These are phyloP conservation scores for Cirrhinus molitorella DNA, from an alignment of 2,797 vertebrate genomes.

Conservation along the genomic window DNA sequence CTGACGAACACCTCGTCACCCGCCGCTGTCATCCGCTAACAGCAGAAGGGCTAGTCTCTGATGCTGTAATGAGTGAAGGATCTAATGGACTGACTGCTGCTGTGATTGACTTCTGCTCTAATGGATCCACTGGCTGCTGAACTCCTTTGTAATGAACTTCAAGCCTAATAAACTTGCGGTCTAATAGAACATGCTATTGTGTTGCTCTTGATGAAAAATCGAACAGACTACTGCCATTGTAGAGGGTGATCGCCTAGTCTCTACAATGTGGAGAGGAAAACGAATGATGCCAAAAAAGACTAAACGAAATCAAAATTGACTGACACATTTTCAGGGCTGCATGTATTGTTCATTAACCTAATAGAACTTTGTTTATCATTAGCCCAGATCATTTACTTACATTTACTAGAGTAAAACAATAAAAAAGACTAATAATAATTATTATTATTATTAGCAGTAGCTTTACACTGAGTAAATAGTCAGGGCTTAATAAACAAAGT, in stretches of 20 bases:
- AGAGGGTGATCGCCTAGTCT: neutral
- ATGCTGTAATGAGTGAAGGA: conserved; percentile 31
- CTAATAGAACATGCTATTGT: conserved; percentile 23
- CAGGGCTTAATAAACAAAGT: too few relatives aligned
- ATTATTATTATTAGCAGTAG: too few relatives aligned
- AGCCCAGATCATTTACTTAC: neutral
- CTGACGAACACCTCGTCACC: neutral
- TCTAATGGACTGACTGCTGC: conserved; percentile 21
- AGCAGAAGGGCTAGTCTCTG: neutral
- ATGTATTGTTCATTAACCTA: neutral
- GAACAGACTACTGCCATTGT: conserved; percentile 24
- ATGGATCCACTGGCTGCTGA: conserved; percentile 27
- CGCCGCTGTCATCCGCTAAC: neutral
- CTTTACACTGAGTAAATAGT: too few relatives aligned
- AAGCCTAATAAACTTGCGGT: conserved; percentile 14
- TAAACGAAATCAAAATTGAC: neutral
- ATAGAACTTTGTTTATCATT: neutral
- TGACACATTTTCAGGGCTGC: neutral
- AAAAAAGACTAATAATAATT: too few relatives aligned
- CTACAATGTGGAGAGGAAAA: too few relatives aligned
- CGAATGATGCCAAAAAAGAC: neutral
- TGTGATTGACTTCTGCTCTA: conserved; percentile 27
- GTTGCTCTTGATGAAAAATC: conserved; percentile 31
- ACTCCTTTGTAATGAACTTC: conserved; percentile 38
- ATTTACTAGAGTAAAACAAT: too few relatives aligned